Evolutionary conservation across 2,888 invertebrate genomes (phyloP), one percentile per base, ranked within the genome.

Genomic region (Drosophila conformis): DNA sequence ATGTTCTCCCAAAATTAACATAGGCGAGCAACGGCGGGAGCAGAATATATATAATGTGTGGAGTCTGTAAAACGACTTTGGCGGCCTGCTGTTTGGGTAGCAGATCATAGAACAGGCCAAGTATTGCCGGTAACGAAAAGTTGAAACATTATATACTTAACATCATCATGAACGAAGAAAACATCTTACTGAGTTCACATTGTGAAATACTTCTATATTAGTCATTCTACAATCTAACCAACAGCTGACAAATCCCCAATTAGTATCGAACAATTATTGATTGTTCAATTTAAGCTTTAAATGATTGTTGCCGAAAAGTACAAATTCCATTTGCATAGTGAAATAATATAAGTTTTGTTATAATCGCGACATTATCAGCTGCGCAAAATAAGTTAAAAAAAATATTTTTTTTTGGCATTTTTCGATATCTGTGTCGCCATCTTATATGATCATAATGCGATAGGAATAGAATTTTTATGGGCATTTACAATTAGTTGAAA

Each of bases 1-100:
- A 29, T 49, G 58, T 54, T 54, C 40, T n/a, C 36, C 27, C n/a
- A 10, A 65, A 76, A 80, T 78, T 69, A 69, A 58, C 80, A 78
- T 76, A 76, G 42, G 29, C 62, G 31, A 62, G 35, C 36, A 15
- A 35, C 38, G 25, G 29, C 31, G 27, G 36, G 31, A 40, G 29
- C 29, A 40, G 36, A 52, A 61, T 54, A 46, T 53, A 25, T 57
- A 40, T 38, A 40, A 49, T 52, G 33, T 36, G 35, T 25, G 35
- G 3, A 63, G 29, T 27, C 42, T 49, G 27, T 15, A 36, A 42
- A 52, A 27, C 31, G 42, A 46, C 31, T 33, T 25, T 10, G 21
- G 29, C 27, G 25, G 11, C 18, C 21, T 38, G 18, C 27, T 15
- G 4, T 15, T 52, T 52, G 53, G n/a, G 11, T 25, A 31, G 4